Evolutionary conservation across 2,888 invertebrate genomes (phyloP).

Genomic region (Cosmia trapezina): DNA sequence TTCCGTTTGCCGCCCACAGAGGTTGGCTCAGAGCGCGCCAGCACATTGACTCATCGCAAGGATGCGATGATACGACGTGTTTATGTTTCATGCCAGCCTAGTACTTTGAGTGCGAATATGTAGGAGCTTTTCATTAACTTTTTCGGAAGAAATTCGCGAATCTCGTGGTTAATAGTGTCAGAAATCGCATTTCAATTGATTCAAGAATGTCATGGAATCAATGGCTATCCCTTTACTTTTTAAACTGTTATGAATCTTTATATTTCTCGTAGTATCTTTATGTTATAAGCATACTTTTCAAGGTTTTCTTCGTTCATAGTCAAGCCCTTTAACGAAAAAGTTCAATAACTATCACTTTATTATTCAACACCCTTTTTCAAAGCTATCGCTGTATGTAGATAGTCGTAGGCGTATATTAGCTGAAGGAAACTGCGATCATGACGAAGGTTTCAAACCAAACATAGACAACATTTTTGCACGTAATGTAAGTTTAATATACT

Average conservation of each 20-base stretch:
- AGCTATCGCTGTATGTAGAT: not conserved
- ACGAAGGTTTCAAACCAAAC: not conserved
- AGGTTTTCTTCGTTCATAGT: too few species aligned
- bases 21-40: conserved; percentile 59
- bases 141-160: not conserved
- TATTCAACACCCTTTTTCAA: not conserved
- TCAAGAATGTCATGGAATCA: not conserved
- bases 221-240: not conserved
- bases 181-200: not conserved
- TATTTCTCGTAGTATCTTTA: not conserved
- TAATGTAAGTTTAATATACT: not conserved
- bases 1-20: conserved; percentile 66
- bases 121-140: conserved; percentile 26
- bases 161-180: not conserved
- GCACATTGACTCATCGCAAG: conserved; percentile 65
- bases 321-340: not conserved
- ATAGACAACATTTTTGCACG: not conserved
- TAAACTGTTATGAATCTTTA: not conserved
- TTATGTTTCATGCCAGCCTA: conserved; percentile 57
- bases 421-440: not conserved
- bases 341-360: not conserved
- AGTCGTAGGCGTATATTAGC: not conserved
- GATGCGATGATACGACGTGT: conserved; percentile 45
- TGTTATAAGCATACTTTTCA: not conserved
- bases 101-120: conserved; percentile 42